Percentiles rank a stretch among this genome's conserved stretches.
Evolutionary conservation across 2,888 invertebrate species (phyloP).

Genomic region (Tetanocera ferruginea): DNA sequence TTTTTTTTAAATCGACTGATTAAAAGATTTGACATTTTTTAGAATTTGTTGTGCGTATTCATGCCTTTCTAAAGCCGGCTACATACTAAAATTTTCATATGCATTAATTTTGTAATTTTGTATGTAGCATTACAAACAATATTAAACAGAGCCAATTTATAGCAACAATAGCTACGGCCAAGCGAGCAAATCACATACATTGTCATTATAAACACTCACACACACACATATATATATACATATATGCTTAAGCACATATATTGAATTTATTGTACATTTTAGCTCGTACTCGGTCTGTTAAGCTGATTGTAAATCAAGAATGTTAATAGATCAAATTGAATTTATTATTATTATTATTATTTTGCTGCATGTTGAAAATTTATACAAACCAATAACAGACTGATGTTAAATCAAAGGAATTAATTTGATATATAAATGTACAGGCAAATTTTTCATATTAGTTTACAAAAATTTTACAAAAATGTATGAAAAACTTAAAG

Average conservation of each 20-base stretch:
- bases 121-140: too few relatives aligned
- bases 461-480: not conserved
- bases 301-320: not conserved
- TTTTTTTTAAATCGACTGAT: too few relatives aligned
- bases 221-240: not conserved
- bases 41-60: too few relatives aligned
- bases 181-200: not conserved
- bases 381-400: not conserved
- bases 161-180: too few relatives aligned
- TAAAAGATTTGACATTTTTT: too few relatives aligned
- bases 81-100: too few relatives aligned
- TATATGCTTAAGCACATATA: not conserved
- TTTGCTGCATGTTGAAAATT: not conserved
- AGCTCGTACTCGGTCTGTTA: not conserved
- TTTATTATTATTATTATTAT: not conserved
- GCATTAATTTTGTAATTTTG: too few relatives aligned
- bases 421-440: not conserved
- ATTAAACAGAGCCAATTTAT: too few relatives aligned
- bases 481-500: not conserved
- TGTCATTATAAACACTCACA: not conserved
- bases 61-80: too few relatives aligned
- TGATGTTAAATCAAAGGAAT: not conserved
- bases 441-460: not conserved
- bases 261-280: not conserved
- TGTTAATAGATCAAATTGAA: slow-evolving; percentile 15